Conservation (phyloP, 2,797 vertebrate species). For the Philypnodon macrostomus region DNA sequence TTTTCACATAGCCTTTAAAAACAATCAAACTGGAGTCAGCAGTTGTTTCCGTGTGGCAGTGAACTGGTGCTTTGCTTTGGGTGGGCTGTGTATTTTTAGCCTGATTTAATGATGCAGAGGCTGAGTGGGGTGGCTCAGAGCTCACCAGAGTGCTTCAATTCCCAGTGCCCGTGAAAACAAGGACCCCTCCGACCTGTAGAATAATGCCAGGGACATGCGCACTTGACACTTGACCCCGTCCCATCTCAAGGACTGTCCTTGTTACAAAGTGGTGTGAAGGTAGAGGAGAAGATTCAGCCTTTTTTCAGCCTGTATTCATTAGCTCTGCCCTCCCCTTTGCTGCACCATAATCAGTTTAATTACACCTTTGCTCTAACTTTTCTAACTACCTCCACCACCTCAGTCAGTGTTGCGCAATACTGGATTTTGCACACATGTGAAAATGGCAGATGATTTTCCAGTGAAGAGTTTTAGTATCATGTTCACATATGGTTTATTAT, state of each 20-base stretch:
- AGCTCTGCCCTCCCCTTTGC: conserved; percentile 48
- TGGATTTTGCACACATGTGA: background rate
- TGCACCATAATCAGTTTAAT: conserved; percentile 68
- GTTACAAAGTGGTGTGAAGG: conserved; percentile 58
- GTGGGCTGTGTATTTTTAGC: conserved; percentile 67
- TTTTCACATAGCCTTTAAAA: conserved; percentile 25
- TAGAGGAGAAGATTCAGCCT: conserved; percentile 52
- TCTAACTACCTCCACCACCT: conserved; percentile 35
- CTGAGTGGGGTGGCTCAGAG: conserved; percentile 41
- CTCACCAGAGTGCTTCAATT: conserved; percentile 49
- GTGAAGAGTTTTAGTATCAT: too few relatives aligned
- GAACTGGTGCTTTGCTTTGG: conserved; percentile 38
- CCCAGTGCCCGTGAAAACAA: conserved; percentile 28
- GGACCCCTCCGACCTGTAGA: conserved; percentile 40
- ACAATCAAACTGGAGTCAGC: conserved; percentile 25
- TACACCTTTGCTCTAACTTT: conserved; percentile 57
- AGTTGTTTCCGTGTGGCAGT: conserved; percentile 25
- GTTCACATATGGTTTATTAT: too few relatives aligned
- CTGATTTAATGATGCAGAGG: conserved; percentile 57
- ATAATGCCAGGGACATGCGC: conserved; percentile 49
- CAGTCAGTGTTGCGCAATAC: conserved; percentile 25
- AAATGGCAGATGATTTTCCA: background rate
- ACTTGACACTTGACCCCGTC: conserved; percentile 65
- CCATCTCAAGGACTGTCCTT: conserved; percentile 62
- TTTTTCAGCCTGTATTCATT: conserved; percentile 51